Percentiles rank a stretch among this genome's conserved stretches.
Evolutionary conservation across 1,140 invertebrate genomes (phyloP).

Genomic region (Drosophila tsacasi): DNA sequence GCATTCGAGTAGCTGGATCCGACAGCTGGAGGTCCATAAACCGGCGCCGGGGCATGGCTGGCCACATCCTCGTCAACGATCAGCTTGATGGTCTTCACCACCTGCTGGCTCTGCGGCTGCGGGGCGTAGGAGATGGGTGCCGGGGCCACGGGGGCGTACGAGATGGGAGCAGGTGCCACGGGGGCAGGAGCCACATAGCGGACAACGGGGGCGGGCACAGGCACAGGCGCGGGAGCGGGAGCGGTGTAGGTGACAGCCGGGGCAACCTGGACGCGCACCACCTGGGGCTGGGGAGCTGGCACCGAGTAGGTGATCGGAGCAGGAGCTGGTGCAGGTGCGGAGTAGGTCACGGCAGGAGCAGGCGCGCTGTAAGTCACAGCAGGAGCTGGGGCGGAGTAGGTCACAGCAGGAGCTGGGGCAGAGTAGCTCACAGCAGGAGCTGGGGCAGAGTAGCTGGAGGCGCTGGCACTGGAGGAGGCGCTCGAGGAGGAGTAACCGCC

Average conservation of each 20-base stretch:
- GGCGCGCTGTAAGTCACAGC: slow-evolving; percentile 30
- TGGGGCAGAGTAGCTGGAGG: slow-evolving; percentile 44
- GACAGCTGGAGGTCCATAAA: slow-evolving; percentile 66
- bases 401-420: slow-evolving; percentile 33
- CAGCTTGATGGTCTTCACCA: slow-evolving; percentile 75
- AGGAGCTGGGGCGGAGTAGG: slow-evolving; percentile 40
- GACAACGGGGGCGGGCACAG: slow-evolving; percentile 14
- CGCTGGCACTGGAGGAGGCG: slow-evolving; percentile 37
- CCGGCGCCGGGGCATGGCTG: slow-evolving; percentile 47
- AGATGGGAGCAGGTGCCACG: not conserved
- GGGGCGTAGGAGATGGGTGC: slow-evolving; percentile 29
- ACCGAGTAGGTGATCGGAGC: slow-evolving; percentile 29
- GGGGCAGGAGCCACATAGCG: slow-evolving; percentile 23
- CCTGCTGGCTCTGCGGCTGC: slow-evolving; percentile 52
- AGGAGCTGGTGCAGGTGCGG: slow-evolving; percentile 41
- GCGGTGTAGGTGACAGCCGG: slow-evolving; percentile 20
- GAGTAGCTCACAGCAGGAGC: slow-evolving; percentile 48
- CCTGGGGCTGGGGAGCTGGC: slow-evolving; percentile 20
- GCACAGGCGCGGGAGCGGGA: slow-evolving; percentile 21
- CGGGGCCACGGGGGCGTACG: slow-evolving; percentile 9
- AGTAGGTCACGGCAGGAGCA: slow-evolving; percentile 40
- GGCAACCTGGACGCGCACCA: slow-evolving; percentile 5
- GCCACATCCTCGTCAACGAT: slow-evolving; percentile 67
- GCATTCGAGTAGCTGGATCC: slow-evolving; percentile 39
- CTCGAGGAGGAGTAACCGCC: slow-evolving; percentile 32